Base-by-base conservation (phyloP, 2,113 vertebrate species). In the Myotis davidii region DNA sequence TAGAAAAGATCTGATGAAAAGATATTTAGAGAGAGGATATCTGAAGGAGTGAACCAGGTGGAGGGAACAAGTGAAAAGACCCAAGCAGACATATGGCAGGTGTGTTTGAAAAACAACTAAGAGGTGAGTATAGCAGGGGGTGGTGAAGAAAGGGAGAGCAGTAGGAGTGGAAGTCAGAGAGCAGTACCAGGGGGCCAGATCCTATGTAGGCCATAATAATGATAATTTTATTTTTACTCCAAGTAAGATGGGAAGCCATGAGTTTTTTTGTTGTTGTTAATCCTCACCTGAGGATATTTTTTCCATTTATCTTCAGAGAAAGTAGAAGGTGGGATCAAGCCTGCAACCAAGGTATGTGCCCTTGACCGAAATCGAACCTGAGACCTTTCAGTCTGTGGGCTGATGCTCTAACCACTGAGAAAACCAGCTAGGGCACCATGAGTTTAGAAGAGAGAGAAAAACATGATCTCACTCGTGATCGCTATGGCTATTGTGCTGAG, bases 1-100 rank as follows among this genome's bases (percentile, higher is more conserved):
- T 70, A 56, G 74, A 92, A 20, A 88, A 88, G 14, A 13, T 84
- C 65, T 84, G 72, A 93, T 82, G 73, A 86, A 83, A 74, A 88
- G 45, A 59, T 34, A 82, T n/a, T 50, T 61, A 84, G 61, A 83
- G 42, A 69, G 52, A 50, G 37, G 16, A 7, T 54, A 48, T 5
- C 37, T 54, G n/a, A 65, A 88, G n/a, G 16, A 86, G 20, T 32
- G 52, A 81, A 34, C 18, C 82, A 76, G 6, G 39, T 13, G 37
- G 88, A 73, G 37, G 39, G 74, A 74, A 78, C 0, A 95, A 77
- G 32, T 72, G 45, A 42, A 85, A 94, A 45, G n/a, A 56, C 45
- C 12, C 56, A 27, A 88, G 59, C 7, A 95, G 69, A 74, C 6
- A 76, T 2, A 48, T 48, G 9, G 29, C 8, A 59, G 48, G 61